Evolutionary conservation across 2,888 invertebrate species (phyloP).

Genomic region (Lepas anatifera): DNA sequence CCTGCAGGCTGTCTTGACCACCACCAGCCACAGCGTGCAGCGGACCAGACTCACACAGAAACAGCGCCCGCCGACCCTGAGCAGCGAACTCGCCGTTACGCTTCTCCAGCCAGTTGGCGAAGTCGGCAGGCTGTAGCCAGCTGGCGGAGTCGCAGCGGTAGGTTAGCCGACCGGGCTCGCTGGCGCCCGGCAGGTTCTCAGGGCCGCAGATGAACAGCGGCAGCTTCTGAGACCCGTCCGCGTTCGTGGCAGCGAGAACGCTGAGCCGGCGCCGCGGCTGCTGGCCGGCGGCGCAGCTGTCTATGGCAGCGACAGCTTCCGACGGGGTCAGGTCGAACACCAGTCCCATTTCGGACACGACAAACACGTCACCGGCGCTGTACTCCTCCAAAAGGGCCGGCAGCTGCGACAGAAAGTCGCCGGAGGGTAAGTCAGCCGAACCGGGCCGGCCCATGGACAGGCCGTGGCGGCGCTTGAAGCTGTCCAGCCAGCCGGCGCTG

Average conservation of each 20-base stretch:
- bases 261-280: background rate
- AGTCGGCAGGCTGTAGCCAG: background rate
- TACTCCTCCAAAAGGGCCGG: background rate
- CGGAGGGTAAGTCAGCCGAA: background rate
- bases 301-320: background rate
- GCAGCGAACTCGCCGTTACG: background rate
- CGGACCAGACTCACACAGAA: background rate
- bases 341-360: background rate
- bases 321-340: background rate
- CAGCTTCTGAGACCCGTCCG: slow-evolving; percentile 1
- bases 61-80: background rate
- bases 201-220: background rate
- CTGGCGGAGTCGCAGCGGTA: background rate
- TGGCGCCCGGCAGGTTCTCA: background rate
- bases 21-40: background rate
- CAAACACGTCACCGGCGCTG: background rate
- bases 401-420: background rate
- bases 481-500: background rate
- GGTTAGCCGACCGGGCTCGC: background rate
- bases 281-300: background rate
- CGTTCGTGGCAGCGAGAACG: background rate
- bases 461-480: background rate
- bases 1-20: background rate
- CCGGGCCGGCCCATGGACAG: background rate
- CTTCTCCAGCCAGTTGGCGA: background rate